These are phyloP conservation scores for Mormyrops boulengeri DNA, from an alignment of 2,797 vertebrate species.

Conservation along the genomic window DNA sequence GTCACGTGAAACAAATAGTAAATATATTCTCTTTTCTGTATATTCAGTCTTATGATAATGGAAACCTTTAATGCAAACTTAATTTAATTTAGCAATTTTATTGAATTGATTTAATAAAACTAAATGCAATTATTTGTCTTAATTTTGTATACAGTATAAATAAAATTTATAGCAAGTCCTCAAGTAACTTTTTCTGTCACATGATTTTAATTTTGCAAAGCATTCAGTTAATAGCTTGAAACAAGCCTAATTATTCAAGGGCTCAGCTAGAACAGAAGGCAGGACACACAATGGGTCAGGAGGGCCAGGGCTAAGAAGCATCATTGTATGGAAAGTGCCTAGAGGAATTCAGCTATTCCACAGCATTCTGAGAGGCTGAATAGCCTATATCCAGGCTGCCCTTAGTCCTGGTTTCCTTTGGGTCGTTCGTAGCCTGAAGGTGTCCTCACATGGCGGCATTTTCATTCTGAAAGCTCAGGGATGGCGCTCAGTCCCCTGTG, in stretches of 20 bases:
- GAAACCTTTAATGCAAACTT: background rate
- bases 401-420: background rate
- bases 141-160: background rate
- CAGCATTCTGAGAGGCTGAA: background rate
- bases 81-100: background rate
- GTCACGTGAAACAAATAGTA: background rate
- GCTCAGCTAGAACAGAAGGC: background rate
- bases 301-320: background rate
- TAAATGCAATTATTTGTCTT: background rate
- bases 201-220: background rate
- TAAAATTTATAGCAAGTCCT: background rate
- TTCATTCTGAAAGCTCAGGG: background rate
- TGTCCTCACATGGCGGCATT: background rate
- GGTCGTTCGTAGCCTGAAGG: background rate
- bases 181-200: background rate
- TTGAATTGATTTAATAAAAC: background rate
- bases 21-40: background rate
- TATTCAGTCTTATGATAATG: background rate
- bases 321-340: background rate
- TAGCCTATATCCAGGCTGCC: background rate
- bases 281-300: background rate
- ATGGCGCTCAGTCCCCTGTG: background rate
- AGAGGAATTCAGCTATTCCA: background rate
- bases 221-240: background rate
- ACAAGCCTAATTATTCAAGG: background rate